A percentile compares a stretch with the other conserved stretches of the same genome.
phyloP scores from a whole-genome alignment of 2,113 vertebrate genomes.

The Raja brachyura region DNA sequence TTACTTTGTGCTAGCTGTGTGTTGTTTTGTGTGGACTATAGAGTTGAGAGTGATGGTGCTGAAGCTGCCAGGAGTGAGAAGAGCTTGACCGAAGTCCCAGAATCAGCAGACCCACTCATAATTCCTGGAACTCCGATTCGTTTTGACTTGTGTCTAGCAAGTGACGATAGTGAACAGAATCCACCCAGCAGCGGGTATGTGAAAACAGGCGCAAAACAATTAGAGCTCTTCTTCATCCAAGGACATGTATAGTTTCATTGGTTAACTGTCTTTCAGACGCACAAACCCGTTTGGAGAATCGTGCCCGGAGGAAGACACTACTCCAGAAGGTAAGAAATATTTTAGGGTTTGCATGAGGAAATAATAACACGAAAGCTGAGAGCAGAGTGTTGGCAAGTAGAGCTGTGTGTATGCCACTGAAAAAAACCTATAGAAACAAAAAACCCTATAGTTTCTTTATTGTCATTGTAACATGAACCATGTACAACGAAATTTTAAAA shows the following conservation, averaged over 20 bases:
- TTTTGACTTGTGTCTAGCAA: constrained; percentile 85
- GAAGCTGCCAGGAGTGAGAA: background rate
- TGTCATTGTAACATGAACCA: too few species aligned
- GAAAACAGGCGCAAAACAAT: background rate
- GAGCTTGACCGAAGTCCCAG: constrained; percentile 43
- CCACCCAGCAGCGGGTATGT: constrained; percentile 44
- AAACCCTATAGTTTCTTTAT: too few species aligned
- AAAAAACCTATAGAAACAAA: too few species aligned
- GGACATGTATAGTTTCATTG: background rate
- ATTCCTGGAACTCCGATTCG: constrained; percentile 90
- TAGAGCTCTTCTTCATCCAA: background rate
- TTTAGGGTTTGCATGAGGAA: background rate
- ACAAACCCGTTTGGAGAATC: constrained; percentile 91
- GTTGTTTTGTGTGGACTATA: background rate
- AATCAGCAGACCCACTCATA: constrained; percentile 69
- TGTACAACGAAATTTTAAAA: too few species aligned
- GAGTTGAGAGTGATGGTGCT: background rate
- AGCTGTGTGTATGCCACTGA: too few species aligned
- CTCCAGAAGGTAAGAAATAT: constrained; percentile 69
- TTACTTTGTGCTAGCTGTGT: background rate
- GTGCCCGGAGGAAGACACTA: constrained; percentile 65
- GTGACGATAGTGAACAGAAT: constrained; percentile 90
- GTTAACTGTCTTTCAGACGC: constrained; percentile 60
- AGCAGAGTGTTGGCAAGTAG: too few species aligned
- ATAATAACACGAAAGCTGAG: background rate